Conservation (phyloP, 1,140 invertebrate genomes). For the Musca vetustissima region DNA sequence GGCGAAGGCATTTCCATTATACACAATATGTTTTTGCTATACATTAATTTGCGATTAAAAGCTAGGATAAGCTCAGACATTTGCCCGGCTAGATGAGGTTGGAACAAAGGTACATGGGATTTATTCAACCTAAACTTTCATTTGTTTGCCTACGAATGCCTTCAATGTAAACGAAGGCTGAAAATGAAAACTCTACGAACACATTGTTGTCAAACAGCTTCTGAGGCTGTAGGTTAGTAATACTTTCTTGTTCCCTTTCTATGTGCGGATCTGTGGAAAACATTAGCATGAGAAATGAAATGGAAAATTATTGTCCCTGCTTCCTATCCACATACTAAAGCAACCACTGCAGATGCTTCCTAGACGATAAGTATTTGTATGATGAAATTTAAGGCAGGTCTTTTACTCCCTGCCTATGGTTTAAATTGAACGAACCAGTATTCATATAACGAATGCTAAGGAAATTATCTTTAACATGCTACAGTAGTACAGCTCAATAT, state of each 20-base stretch:
- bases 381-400: too few species aligned
- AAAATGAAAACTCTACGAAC: constrained; percentile 7
- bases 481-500: too few species aligned
- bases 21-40: constrained; percentile 25
- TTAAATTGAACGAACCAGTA: too few species aligned
- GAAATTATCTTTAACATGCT: too few species aligned
- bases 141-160: constrained; percentile 12
- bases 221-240: constrained; percentile 26
- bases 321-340: too few species aligned
- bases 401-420: too few species aligned
- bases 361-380: too few species aligned
- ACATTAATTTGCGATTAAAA: constrained; percentile 33
- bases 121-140: constrained; percentile 4
- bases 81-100: not conserved
- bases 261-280: not conserved
- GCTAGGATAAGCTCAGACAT: constrained; percentile 28
- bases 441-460: too few species aligned
- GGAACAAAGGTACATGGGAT: not conserved
- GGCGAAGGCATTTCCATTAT: constrained; percentile 33
- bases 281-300: too few species aligned
- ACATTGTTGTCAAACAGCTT: constrained; percentile 9
- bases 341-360: too few species aligned
- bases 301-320: too few species aligned
- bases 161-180: not conserved
- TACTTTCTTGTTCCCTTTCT: not conserved